A percentile compares a stretch with the other conserved stretches of the same genome.
Evolutionary conservation across 64 coral and sea anemone genomes (phyloP).

Genomic region (Actinia tenebrosa): DNA sequence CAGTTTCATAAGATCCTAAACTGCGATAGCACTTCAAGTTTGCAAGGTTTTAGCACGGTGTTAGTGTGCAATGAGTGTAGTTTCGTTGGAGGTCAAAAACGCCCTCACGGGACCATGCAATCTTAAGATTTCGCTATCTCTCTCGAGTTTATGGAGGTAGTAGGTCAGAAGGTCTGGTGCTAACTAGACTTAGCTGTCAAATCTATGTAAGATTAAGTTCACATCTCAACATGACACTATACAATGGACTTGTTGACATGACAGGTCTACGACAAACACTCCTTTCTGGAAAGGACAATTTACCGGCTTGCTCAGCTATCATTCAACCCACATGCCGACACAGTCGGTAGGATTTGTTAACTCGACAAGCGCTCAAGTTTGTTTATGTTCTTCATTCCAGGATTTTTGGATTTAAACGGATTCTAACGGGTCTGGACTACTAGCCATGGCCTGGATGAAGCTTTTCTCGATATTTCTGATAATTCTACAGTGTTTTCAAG

Average conservation of each 20-base stretch:
- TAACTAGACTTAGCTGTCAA: slow-evolving; percentile 60
- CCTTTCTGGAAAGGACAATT: slow-evolving; percentile 17
- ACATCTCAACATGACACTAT: slow-evolving; percentile 27
- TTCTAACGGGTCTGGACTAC: neutral
- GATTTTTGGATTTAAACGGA: slow-evolving; percentile 1
- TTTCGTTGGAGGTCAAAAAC: neutral
- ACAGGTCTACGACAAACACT: slow-evolving; percentile 43
- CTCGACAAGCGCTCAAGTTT: neutral
- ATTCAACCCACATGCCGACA: slow-evolving; percentile 19
- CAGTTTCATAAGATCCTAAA: slow-evolving; percentile 17
- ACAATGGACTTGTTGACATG: slow-evolving; percentile 49
- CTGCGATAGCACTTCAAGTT: neutral
- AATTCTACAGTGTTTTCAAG: slow-evolving; percentile 1
- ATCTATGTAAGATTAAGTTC: slow-evolving; percentile 38
- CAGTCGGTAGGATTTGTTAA: neutral
- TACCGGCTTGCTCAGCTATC: neutral
- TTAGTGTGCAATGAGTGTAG: neutral
- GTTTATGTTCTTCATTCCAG: slow-evolving; percentile 2
- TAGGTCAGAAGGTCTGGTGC: slow-evolving; percentile 43
- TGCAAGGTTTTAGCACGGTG: neutral
- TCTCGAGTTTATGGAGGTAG: neutral
- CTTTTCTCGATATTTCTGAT: neutral
- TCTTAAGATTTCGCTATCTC: neutral
- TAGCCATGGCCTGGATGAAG: slow-evolving; percentile 14
- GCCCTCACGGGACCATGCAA: neutral